Conservation (phyloP, 2,888 invertebrate genomes). For the Catocala sponsa region DNA sequence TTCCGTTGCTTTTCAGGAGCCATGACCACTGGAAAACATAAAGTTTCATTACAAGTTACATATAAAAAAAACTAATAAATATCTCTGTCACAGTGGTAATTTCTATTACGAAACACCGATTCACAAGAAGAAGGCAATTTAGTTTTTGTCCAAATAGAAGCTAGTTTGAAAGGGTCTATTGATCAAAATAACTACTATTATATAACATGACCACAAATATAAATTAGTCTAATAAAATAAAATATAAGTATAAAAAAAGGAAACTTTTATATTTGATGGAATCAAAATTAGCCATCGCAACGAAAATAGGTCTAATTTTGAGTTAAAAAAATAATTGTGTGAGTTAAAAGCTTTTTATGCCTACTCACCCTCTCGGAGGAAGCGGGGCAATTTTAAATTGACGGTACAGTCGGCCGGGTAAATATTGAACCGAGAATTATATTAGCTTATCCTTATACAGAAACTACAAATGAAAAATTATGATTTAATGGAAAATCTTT, state of each 20-base stretch:
- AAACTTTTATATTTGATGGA: constrained; percentile 37
- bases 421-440: neutral
- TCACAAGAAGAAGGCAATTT: neutral
- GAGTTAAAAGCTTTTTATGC: constrained; percentile 67
- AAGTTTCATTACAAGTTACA: too few relatives aligned
- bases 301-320: constrained; percentile 65
- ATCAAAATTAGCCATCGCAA: constrained; percentile 56
- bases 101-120: too few relatives aligned
- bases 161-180: constrained; percentile 21
- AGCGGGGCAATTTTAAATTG: constrained; percentile 66
- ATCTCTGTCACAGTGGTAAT: too few relatives aligned
- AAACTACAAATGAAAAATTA: too few relatives aligned
- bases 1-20: too few relatives aligned
- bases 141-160: neutral
- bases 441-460: too few relatives aligned
- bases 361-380: constrained; percentile 62
- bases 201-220: constrained; percentile 20
- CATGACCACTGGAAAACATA: too few relatives aligned
- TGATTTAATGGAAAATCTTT: too few relatives aligned
- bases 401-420: constrained; percentile 47
- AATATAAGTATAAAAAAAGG: constrained; percentile 14
- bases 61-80: too few relatives aligned
- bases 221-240: constrained; percentile 26
- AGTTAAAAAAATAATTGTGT: constrained; percentile 58
- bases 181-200: constrained; percentile 37